phyloP scores from a whole-genome alignment of 2,888 invertebrate genomes.

The Mycalesis mineus region DNA sequence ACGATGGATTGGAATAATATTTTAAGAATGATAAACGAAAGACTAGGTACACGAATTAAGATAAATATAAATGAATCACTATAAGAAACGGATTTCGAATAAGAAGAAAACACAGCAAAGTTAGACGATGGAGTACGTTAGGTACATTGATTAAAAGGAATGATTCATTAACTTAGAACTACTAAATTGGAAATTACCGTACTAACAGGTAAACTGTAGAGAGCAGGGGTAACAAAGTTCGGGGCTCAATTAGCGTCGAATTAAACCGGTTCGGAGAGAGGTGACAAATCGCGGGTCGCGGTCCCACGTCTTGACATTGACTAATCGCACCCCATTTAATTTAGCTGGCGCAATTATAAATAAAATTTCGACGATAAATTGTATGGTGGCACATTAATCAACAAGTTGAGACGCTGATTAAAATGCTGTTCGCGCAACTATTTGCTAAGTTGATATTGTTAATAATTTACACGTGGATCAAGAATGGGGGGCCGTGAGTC shows the following conservation, averaged over 20 bases:
- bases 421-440: conserved; percentile 77
- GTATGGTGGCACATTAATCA: conserved; percentile 74
- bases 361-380: conserved; percentile 78
- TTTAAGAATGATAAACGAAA: neutral
- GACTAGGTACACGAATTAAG: neutral
- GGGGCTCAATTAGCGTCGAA: conserved; percentile 71
- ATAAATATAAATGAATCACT: neutral
- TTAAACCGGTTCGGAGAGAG: conserved; percentile 64
- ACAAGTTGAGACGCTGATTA: conserved; percentile 80
- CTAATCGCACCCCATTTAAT: conserved; percentile 73
- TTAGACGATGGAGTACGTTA: neutral
- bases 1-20: neutral
- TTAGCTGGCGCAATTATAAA: conserved; percentile 76
- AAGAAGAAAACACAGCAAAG: neutral
- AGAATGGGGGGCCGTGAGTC: conserved; percentile 46
- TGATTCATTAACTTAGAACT: conserved; percentile 26
- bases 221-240: conserved; percentile 59
- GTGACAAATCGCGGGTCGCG: conserved; percentile 74
- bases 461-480: conserved; percentile 70
- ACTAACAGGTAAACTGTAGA: conserved; percentile 44
- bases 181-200: conserved; percentile 51
- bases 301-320: conserved; percentile 70
- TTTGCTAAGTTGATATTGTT: conserved; percentile 74
- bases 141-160: conserved; percentile 6
- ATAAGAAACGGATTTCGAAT: neutral